phyloP scores from a whole-genome alignment of 2,113 vertebrate genomes.

The Nothocercus nigrocapillus region DNA sequence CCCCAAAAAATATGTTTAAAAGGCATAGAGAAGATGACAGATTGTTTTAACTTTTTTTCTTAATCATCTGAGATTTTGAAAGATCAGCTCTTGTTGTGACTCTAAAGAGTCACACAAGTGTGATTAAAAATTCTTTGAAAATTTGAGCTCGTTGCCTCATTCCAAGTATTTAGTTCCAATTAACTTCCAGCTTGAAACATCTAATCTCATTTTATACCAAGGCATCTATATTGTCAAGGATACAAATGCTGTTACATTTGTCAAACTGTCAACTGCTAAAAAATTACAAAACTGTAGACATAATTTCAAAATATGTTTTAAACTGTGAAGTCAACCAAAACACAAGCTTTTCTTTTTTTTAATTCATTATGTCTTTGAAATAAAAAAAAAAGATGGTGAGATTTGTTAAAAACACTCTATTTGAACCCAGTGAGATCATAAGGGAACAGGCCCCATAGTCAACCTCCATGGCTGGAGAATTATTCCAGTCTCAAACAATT shows the following conservation, averaged over 20 bases:
- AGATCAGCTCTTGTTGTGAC: not conserved
- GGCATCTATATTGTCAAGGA: not conserved
- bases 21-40: not conserved
- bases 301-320: not conserved
- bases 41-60: not conserved
- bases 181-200: not conserved
- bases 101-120: too few species aligned
- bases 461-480: not conserved
- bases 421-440: not conserved
- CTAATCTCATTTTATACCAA: not conserved
- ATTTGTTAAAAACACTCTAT: not conserved
- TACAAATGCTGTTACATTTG: fast-evolving
- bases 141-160: not conserved
- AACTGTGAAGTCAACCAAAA: not conserved
- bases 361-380: not conserved
- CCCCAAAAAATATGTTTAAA: not conserved
- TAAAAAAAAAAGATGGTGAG: not conserved
- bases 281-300: not conserved
- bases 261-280: not conserved
- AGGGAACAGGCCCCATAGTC: not conserved
- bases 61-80: not conserved
- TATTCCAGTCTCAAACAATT: not conserved
- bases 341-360: not conserved
- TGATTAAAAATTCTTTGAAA: not conserved
- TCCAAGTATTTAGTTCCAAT: not conserved